phyloP scores from a whole-genome alignment of 2,888 invertebrate genomes.

The Cistogaster globosa region DNA sequence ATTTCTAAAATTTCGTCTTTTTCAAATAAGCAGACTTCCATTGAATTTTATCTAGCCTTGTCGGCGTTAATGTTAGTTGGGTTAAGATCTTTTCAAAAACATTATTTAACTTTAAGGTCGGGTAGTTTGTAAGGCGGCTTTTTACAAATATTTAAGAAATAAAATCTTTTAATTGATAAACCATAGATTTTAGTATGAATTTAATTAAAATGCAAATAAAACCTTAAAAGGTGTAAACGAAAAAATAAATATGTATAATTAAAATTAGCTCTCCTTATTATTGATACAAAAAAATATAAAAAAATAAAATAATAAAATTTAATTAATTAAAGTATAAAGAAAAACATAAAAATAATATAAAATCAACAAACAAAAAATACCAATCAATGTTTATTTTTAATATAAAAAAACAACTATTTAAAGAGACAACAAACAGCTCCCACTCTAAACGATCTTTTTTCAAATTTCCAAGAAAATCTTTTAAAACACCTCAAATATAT shows the following conservation, averaged over 20 bases:
- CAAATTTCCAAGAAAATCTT: constrained; percentile 55
- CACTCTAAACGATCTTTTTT: constrained; percentile 29
- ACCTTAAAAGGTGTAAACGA: constrained; percentile 29
- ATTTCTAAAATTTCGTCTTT: too few relatives aligned
- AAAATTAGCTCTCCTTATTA: constrained; percentile 59
- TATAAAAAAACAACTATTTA: not conserved
- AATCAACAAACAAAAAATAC: constrained; percentile 25
- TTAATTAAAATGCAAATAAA: constrained; percentile 51
- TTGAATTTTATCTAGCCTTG: too few relatives aligned
- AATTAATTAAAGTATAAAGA: constrained; percentile 21
- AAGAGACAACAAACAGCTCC: not conserved
- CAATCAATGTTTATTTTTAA: constrained; percentile 58
- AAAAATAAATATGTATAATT: constrained; percentile 8
- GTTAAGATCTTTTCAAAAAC: too few relatives aligned
- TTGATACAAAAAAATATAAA: constrained; percentile 49
- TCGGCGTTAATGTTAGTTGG: too few relatives aligned
- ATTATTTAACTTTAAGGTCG: too few relatives aligned
- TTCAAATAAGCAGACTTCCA: too few relatives aligned
- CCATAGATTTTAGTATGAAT: constrained; percentile 63
- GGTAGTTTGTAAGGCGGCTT: not conserved
- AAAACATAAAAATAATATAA: constrained; percentile 29
- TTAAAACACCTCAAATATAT: constrained; percentile 60
- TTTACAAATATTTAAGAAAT: constrained; percentile 26
- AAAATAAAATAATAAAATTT: constrained; percentile 27
- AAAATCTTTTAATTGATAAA: constrained; percentile 27